These are phyloP conservation scores for Amphimallon solstitiale DNA, from an alignment of 2,888 invertebrate species.

Conservation along the genomic window DNA sequence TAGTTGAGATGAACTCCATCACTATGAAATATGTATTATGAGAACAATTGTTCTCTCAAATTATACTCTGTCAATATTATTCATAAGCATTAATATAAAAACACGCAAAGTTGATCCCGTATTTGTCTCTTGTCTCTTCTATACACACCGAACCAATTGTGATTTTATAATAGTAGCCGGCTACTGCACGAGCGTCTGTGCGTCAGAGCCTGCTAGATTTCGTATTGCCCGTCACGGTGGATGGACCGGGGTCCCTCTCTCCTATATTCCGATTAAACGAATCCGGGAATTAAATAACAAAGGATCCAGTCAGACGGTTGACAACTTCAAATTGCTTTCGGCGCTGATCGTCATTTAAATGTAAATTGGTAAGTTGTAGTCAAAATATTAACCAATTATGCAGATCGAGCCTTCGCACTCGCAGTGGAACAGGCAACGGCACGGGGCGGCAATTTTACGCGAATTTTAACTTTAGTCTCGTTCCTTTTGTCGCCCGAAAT, in stretches of 20 bases:
- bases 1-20: no score
- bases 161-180: no score
- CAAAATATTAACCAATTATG: slow-evolving; percentile 64
- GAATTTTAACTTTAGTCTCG: slow-evolving; percentile 17
- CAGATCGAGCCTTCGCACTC: slow-evolving; percentile 45
- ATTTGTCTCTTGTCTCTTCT: no score
- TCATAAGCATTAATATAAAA: no score
- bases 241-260: slow-evolving; percentile 7
- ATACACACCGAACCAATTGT: no score
- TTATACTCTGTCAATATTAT: no score
- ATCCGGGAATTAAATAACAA: slow-evolving; percentile 63
- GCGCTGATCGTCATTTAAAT: slow-evolving; percentile 63
- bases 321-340: slow-evolving; percentile 65
- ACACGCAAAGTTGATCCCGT: no score
- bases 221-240: slow-evolving; percentile 1
- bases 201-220: slow-evolving; percentile 1
- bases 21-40: no score
- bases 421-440: slow-evolving; percentile 30
- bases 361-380: slow-evolving; percentile 63
- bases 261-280: slow-evolving; percentile 58
- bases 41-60: no score
- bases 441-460: slow-evolving; percentile 26
- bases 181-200: no score
- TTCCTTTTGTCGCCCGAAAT: slow-evolving; percentile 12
- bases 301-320: slow-evolving; percentile 64